A percentile compares a stretch with the other conserved stretches of the same genome.
Evolutionary conservation across 1,140 invertebrate species (phyloP).

Genomic region (Trichonephila inaurata): DNA sequence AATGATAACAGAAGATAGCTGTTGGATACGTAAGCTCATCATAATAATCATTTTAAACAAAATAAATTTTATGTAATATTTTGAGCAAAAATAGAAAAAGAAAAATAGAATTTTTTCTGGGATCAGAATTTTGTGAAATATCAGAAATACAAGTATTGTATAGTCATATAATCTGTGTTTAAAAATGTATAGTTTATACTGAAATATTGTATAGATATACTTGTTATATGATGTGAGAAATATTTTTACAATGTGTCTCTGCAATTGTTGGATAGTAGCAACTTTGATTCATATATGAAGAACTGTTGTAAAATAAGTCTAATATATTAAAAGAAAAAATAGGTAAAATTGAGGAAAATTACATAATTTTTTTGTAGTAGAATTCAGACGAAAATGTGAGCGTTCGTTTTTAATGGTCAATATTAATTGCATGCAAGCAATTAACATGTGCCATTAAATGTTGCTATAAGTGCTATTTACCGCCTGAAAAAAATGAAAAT

Average conservation of each 20-base stretch:
- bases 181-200: slow-evolving; percentile 25
- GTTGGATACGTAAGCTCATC: no score
- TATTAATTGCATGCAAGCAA: not conserved
- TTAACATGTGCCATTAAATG: not conserved
- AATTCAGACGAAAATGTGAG: not conserved
- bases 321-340: not conserved
- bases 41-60: no score
- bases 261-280: slow-evolving; percentile 11
- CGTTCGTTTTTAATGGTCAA: not conserved
- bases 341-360: not conserved
- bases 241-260: slow-evolving; percentile 17
- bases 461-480: not conserved
- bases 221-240: slow-evolving; percentile 38
- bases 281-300: slow-evolving; percentile 4
- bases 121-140: not conserved
- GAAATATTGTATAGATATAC: slow-evolving; percentile 29
- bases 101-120: not conserved
- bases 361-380: not conserved
- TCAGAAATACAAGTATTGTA: not conserved
- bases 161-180: not conserved
- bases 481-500: not conserved
- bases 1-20: no score
- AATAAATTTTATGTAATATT: not conserved
- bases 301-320: not conserved
- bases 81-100: not conserved